phyloP scores from a whole-genome alignment of 2,797 vertebrate species.

The Gymnoscopelus braueri region DNA sequence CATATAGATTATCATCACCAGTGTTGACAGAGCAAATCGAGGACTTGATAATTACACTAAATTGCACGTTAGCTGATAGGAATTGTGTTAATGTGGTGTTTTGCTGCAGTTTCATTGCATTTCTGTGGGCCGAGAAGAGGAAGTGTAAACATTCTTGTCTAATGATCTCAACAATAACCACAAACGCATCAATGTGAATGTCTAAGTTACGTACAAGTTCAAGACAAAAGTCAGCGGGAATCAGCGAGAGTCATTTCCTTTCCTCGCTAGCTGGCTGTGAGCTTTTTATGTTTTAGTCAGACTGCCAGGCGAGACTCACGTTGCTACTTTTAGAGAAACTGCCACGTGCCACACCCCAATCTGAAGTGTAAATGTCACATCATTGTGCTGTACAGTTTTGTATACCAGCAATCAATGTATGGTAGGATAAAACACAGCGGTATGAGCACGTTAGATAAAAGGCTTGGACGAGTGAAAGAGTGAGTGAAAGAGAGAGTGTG shows the following conservation, averaged over 20 bases:
- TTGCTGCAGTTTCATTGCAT: slow-evolving; percentile 58
- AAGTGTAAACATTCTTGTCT: slow-evolving; percentile 65
- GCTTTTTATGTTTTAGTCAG: slow-evolving; percentile 30
- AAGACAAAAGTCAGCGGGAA: neutral
- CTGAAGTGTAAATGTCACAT: slow-evolving; percentile 54
- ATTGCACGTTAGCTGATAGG: slow-evolving; percentile 60
- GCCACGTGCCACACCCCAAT: slow-evolving; percentile 52
- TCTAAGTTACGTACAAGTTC: slow-evolving; percentile 26
- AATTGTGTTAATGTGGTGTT: slow-evolving; percentile 64
- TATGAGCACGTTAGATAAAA: slow-evolving; percentile 18
- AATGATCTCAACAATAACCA: slow-evolving; percentile 63
- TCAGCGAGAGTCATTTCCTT: slow-evolving; percentile 33
- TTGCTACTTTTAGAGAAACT: slow-evolving; percentile 40
- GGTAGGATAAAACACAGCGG: slow-evolving; percentile 27
- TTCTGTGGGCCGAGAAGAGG: slow-evolving; percentile 53
- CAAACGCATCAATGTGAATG: slow-evolving; percentile 53
- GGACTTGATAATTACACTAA: slow-evolving; percentile 49
- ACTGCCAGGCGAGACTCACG: slow-evolving; percentile 28
- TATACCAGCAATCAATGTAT: slow-evolving; percentile 20
- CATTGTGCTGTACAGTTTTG: slow-evolving; percentile 5
- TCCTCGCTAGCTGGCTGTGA: slow-evolving; percentile 11
- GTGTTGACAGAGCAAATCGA: slow-evolving; percentile 48
- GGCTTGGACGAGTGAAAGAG: slow-evolving; percentile 6
- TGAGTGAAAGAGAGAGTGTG: neutral
- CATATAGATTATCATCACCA: slow-evolving; percentile 41